phyloP scores from a whole-genome alignment of 2,113 vertebrate genomes.

The Candoia aspera region DNA sequence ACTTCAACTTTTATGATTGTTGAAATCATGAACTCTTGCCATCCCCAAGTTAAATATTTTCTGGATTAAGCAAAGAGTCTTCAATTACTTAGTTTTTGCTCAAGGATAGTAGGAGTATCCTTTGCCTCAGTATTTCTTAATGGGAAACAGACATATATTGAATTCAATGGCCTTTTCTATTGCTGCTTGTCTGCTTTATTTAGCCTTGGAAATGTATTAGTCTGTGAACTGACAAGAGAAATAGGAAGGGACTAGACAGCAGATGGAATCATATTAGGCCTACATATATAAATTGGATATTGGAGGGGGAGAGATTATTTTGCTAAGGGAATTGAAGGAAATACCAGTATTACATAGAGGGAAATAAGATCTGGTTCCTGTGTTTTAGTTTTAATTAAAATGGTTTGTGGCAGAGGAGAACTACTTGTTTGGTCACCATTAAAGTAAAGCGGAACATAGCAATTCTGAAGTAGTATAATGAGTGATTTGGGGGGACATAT shows the following conservation, averaged over 20 bases:
- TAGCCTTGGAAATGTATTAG: constrained; percentile 20
- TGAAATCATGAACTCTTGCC: no score
- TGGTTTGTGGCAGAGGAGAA: neutral
- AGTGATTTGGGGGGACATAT: neutral
- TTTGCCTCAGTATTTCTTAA: neutral
- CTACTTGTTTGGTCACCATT: neutral
- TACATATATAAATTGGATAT: neutral
- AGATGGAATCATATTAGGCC: neutral
- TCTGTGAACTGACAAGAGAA: neutral
- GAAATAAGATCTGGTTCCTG: neutral
- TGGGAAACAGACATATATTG: neutral
- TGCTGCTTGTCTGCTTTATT: neutral
- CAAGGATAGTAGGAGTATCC: neutral
- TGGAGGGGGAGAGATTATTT: neutral
- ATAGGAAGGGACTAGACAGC: neutral
- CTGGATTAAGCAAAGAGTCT: neutral
- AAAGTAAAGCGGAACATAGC: neutral
- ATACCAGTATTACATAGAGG: neutral
- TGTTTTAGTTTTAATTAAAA: constrained; percentile 8
- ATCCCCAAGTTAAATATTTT: neutral
- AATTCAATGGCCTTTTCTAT: neutral
- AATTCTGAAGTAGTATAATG: neutral
- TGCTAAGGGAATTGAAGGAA: neutral
- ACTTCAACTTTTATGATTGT: neutral
- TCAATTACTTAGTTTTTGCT: neutral